Evolutionary conservation across 2,888 invertebrate genomes (phyloP).

Genomic region (Eudemis profundana): DNA sequence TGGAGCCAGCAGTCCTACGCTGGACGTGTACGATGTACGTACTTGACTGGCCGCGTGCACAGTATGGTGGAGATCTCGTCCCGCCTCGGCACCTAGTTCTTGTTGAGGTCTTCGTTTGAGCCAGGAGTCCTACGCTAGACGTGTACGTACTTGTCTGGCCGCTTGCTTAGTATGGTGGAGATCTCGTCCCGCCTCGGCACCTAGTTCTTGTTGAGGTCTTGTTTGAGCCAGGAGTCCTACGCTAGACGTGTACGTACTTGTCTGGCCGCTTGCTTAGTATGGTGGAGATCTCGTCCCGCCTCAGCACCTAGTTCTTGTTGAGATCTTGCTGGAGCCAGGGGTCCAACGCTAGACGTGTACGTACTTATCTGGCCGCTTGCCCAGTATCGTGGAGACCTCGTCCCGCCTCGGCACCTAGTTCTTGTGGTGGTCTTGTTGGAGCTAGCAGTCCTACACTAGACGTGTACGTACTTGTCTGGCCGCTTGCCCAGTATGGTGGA

Average conservation of each 20-base stretch:
- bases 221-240: too few relatives aligned
- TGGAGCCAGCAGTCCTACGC: too few relatives aligned
- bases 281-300: conserved; percentile 88
- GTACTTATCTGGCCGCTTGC: conserved; percentile 53
- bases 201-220: too few relatives aligned
- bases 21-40: too few relatives aligned
- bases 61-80: conserved; percentile 87
- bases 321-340: conserved; percentile 53
- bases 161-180: conserved; percentile 81
- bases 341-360: too few relatives aligned
- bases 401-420: conserved; percentile 72
- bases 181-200: conserved; percentile 84
- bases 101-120: too few relatives aligned
- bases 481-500: conserved; percentile 81
- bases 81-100: conserved; percentile 55
- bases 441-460: too few relatives aligned
- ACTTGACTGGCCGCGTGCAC: conserved; percentile 54
- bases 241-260: conserved; percentile 60
- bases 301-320: conserved; percentile 85
- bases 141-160: conserved; percentile 69
- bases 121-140: too few relatives aligned
- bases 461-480: conserved; percentile 66
- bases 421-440: too few relatives aligned
- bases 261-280: conserved; percentile 69
- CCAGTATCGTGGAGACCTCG: conserved; percentile 86